Base-by-base conservation (phyloP, 1,140 invertebrate genomes). In the Oryctes rhinoceros region DNA sequence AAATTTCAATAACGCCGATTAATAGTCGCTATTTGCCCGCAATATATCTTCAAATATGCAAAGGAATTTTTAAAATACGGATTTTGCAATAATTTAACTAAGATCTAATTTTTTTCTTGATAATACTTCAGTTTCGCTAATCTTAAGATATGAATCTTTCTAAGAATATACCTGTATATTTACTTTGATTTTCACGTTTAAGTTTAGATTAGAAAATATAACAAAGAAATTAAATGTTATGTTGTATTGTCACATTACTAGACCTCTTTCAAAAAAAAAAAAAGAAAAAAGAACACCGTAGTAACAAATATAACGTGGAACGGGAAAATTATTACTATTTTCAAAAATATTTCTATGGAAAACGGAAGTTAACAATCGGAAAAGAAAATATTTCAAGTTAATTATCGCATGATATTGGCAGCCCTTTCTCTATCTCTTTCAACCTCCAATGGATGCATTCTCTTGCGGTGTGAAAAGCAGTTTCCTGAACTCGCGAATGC, bases 401-500 rank as follows among this genome's bases (percentile, higher is more conserved):
- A 80, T 85, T 85, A 86, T 83, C 84, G 81, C 80, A 86, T 84
- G 53, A 86, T 86, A 82, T 85, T 84, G 9, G 85, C 84, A 13
- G 85, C 84, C 67, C 82, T 80, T 80, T 85, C 84, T 74, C 84
- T 84, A 80, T 87, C 86, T 78, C 86, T 74, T 81, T 86, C 86
- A 7, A 86, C 85, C 81, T 86, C 86, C n/a, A 84, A 37, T 5
- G 93, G 92, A 86, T 94, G 93, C 92, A 94, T 94, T 78, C 93
- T 88, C 86, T 91, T 94, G 79, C 92, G 89, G 85, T 94, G 93
- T 1, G 93, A 93, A 84, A 94, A 94, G 84, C 93, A 94, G 83
- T 94, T 94, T 13, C 93, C 93, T n/a, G 93, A 93, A 86, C 92
- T 93, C 11, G 93, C 92, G 86, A 97, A 96, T 15, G 93, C 90